Evolutionary conservation across 2,888 invertebrate species (phyloP).

Genomic region (Cistogaster globosa): DNA sequence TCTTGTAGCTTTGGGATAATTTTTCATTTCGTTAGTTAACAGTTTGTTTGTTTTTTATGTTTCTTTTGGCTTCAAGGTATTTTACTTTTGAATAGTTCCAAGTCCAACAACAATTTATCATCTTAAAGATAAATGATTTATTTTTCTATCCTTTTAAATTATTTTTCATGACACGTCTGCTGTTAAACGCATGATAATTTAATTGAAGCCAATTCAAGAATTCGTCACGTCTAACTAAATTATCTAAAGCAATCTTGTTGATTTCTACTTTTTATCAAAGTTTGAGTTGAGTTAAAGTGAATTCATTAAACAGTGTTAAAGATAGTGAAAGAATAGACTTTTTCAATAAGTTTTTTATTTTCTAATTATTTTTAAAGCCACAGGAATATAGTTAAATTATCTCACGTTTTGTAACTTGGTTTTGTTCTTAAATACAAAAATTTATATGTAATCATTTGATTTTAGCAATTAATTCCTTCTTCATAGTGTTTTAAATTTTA

Average conservation of each 20-base stretch:
- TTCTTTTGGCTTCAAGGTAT: too few species aligned
- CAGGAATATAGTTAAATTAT: too few species aligned
- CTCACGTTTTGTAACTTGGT: neutral
- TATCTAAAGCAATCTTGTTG: neutral
- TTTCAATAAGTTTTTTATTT: neutral
- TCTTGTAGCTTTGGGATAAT: too few species aligned
- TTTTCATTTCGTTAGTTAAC: too few species aligned
- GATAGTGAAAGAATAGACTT: neutral
- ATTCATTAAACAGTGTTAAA: too few species aligned
- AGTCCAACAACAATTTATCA: too few species aligned
- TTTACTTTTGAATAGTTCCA: too few species aligned
- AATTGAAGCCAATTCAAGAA: neutral
- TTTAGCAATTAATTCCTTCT: slow-evolving; percentile 40
- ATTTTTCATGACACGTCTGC: neutral
- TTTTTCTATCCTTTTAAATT: too few species aligned
- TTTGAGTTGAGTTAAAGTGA: too few species aligned
- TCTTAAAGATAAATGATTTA: too few species aligned
- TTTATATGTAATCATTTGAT: slow-evolving; percentile 36
- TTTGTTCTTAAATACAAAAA: slow-evolving; percentile 6
- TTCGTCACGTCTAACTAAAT: slow-evolving; percentile 19
- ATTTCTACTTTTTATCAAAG: too few species aligned
- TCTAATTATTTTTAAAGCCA: neutral
- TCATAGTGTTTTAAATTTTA: slow-evolving; percentile 1
- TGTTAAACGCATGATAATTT: neutral
- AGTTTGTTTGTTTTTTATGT: too few species aligned